Percentiles rank a stretch among this genome's conserved stretches.
Conservation (phyloP, 1,140 invertebrate species). For the Grapholita molesta region DNA sequence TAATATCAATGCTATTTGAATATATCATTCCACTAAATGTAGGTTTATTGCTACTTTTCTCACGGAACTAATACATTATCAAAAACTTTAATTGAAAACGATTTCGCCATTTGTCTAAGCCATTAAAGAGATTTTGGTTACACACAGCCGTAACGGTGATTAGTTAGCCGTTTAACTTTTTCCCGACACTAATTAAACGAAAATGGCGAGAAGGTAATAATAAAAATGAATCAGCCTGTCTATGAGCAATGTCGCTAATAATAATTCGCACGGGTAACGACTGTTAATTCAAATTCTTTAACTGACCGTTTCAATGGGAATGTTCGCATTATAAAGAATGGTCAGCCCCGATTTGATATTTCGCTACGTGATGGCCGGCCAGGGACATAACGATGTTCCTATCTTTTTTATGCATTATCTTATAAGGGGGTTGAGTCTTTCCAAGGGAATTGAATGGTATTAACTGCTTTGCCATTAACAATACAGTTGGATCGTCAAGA, state of each 20-base stretch:
- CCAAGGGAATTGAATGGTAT: slow-evolving; percentile 65
- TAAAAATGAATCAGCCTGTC: slow-evolving; percentile 20
- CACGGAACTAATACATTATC: slow-evolving; percentile 75
- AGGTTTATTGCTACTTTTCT: slow-evolving; percentile 77
- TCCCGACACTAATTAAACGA: slow-evolving; percentile 32
- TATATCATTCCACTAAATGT: slow-evolving; percentile 74
- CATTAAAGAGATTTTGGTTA: slow-evolving; percentile 49
- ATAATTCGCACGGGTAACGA: slow-evolving; percentile 48
- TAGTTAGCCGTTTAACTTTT: slow-evolving; percentile 37
- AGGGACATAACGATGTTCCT: slow-evolving; percentile 61
- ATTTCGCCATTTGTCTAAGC: slow-evolving; percentile 65
- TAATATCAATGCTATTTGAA: slow-evolving; percentile 73
- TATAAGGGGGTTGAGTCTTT: slow-evolving; percentile 60
- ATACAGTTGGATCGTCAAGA: slow-evolving; percentile 68
- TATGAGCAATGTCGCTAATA: slow-evolving; percentile 34
- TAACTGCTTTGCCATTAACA: slow-evolving; percentile 67
- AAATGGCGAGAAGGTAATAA: slow-evolving; percentile 30
- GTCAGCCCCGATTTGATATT: slow-evolving; percentile 68
- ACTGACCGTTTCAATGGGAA: slow-evolving; percentile 49
- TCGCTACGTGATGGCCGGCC: slow-evolving; percentile 56
- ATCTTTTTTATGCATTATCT: slow-evolving; percentile 70
- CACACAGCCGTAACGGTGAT: slow-evolving; percentile 36
- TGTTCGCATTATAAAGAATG: slow-evolving; percentile 59
- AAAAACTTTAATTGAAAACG: slow-evolving; percentile 70
- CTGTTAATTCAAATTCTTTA: slow-evolving; percentile 44